These are phyloP conservation scores for Gastrophryne carolinensis DNA, from an alignment of 2,797 vertebrate species.

Conservation along the genomic window DNA sequence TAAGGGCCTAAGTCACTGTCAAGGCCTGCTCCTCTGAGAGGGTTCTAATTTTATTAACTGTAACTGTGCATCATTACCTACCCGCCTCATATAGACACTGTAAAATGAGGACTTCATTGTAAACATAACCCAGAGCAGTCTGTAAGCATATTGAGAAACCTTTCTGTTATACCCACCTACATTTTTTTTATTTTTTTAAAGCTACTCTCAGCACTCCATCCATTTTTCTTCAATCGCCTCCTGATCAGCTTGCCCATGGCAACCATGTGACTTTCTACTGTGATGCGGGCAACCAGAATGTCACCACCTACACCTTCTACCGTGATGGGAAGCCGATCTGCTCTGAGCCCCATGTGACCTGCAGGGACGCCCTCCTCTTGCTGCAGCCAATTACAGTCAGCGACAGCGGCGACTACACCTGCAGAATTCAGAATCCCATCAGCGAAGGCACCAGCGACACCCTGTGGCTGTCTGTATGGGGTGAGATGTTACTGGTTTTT, in stretches of 20 bases:
- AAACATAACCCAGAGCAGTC: no score
- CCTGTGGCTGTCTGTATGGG: no score
- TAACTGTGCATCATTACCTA: no score
- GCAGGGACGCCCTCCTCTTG: background rate
- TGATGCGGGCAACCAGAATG: constrained; percentile 2
- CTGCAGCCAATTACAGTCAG: constrained; percentile 1
- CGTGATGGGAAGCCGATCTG: background rate
- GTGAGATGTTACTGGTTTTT: no score
- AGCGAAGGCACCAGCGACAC: no score
- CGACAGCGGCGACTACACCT: constrained; percentile 26
- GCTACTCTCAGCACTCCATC: background rate
- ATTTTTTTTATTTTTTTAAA: background rate
- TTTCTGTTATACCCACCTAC: no score
- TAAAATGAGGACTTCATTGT: no score
- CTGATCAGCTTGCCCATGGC: background rate
- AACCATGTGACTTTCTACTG: constrained; percentile 11
- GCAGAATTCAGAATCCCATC: constrained; percentile 39
- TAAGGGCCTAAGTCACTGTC: no score
- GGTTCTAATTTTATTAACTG: no score
- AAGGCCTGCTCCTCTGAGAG: no score
- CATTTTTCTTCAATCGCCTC: background rate
- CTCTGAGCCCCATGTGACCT: constrained; percentile 4
- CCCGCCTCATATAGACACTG: no score
- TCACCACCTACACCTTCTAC: constrained; percentile 7
- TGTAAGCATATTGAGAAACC: no score